Percentiles rank a stretch among this genome's conserved stretches.
These are phyloP conservation scores for Dione juno DNA, from an alignment of 2,888 invertebrate genomes.

Conservation along the genomic window DNA sequence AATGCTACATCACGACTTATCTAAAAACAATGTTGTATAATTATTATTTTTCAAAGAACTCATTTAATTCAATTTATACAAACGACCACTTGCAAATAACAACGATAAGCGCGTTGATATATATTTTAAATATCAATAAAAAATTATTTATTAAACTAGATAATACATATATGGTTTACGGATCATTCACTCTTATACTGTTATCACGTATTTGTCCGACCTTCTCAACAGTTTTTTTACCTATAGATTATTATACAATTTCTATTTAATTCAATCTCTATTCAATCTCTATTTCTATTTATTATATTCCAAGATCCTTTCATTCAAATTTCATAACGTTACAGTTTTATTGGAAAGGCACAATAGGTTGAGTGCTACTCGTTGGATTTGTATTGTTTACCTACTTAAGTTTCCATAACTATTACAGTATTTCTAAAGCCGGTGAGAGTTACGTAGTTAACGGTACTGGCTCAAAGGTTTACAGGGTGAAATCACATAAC, in stretches of 20 bases:
- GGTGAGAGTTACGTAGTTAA: neutral
- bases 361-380: neutral
- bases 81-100: constrained; percentile 13
- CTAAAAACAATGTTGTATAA: constrained; percentile 45
- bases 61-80: constrained; percentile 7
- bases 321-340: neutral
- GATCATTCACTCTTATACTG: constrained; percentile 64
- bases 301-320: neutral
- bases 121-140: constrained; percentile 53
- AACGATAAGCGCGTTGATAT: constrained; percentile 56
- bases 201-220: constrained; percentile 72
- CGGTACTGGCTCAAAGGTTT: no score
- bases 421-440: neutral
- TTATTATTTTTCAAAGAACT: constrained; percentile 31
- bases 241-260: constrained; percentile 52
- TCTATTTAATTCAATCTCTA: no score
- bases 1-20: constrained; percentile 12
- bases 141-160: constrained; percentile 67
- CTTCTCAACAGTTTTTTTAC: constrained; percentile 73
- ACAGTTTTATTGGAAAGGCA: neutral
- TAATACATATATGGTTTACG: constrained; percentile 45
- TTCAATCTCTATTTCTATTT: neutral
- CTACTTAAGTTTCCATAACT: neutral
- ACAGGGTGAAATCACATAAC: constrained; percentile 28
- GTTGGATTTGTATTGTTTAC: neutral